Base-by-base conservation (phyloP, 2,888 invertebrate genomes). In the Lapara coniferarum region DNA sequence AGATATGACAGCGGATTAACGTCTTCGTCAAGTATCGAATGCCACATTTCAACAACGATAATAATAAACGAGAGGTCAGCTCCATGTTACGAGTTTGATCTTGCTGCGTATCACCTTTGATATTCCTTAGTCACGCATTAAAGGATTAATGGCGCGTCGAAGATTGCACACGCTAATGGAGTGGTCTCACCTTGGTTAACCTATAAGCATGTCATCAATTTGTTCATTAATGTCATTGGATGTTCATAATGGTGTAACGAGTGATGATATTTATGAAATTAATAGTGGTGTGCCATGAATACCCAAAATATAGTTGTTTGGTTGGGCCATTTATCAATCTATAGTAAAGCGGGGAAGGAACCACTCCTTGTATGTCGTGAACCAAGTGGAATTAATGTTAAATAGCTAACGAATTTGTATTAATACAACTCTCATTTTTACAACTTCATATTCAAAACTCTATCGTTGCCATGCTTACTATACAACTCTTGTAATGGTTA, bases 141-240 rank as follows among this genome's bases (percentile, higher is more conserved):
- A 63, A 63, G 59, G 59, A 63, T 46, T 63, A 63, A 63, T 63
- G 59, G 12, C 12, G 46, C 16, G 46, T 63, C 46, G n/a, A 63
- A 58, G 59, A 16, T 49, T 63, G 59, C 59, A 19, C 5, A n/a
- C 58, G 12, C 16, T 46, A 63, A 49, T 63, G 16, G 19, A 63
- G 44, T 6, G 59, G 16, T 12, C 46, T 63, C 46, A 63, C 59
- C 59, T 63, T 63, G 59, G 46, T 19, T 12, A 63, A 63, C 44
- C 19, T 19, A 63, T 63, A 4, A 1, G 12, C 16, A 12, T 63
- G 46, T 63, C 59, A 46, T 46, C 46, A 46, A 19, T n/a, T 59
- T 30, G 44, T 59, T 44, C 16, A 44, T 63, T 3, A 63, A 63
- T 63, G 44, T 19, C 19, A 46, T 3, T 10, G 10, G 10, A 46